phyloP scores from a whole-genome alignment of 2,888 invertebrate genomes.

The Patella pellucida region DNA sequence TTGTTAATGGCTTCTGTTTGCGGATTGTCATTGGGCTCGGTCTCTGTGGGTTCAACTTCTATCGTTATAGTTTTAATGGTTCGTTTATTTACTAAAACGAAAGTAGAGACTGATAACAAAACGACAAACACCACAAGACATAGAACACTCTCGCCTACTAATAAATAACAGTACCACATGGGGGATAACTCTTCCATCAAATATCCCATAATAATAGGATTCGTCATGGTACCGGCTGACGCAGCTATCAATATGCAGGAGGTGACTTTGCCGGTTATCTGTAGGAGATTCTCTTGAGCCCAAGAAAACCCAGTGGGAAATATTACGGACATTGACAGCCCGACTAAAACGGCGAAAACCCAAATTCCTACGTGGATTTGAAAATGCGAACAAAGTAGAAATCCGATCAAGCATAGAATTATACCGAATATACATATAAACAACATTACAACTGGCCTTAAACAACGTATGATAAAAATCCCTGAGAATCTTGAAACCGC shows the following conservation, averaged over 20 bases:
- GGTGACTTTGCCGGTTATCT: conserved; percentile 67
- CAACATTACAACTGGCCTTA: conserved; percentile 62
- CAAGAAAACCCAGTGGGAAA: conserved; percentile 70
- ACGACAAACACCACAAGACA: conserved; percentile 47
- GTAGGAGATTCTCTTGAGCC: conserved; percentile 66
- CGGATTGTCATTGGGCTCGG: too few relatives aligned
- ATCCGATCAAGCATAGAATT: conserved; percentile 42
- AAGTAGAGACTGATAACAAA: conserved; percentile 16
- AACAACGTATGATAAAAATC: conserved; percentile 63
- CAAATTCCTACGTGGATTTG: conserved; percentile 40
- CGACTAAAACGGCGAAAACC: conserved; percentile 63
- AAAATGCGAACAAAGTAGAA: conserved; percentile 38
- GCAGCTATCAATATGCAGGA: conserved; percentile 67
- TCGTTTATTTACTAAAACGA: background rate
- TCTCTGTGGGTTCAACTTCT: background rate
- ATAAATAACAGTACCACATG: conserved; percentile 64
- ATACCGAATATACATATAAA: conserved; percentile 17
- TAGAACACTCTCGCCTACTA: conserved; percentile 47
- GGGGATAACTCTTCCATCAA: conserved; percentile 62
- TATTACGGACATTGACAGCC: conserved; percentile 68
- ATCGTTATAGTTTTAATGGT: background rate
- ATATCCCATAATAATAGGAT: conserved; percentile 63
- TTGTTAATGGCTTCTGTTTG: too few relatives aligned
- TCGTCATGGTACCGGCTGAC: conserved; percentile 67
- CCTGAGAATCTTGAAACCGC: conserved; percentile 66